Percentiles rank a stretch among this genome's conserved stretches.
Conservation (phyloP, 2,797 vertebrate genomes). For the Chaetophractus vellerosus region DNA sequence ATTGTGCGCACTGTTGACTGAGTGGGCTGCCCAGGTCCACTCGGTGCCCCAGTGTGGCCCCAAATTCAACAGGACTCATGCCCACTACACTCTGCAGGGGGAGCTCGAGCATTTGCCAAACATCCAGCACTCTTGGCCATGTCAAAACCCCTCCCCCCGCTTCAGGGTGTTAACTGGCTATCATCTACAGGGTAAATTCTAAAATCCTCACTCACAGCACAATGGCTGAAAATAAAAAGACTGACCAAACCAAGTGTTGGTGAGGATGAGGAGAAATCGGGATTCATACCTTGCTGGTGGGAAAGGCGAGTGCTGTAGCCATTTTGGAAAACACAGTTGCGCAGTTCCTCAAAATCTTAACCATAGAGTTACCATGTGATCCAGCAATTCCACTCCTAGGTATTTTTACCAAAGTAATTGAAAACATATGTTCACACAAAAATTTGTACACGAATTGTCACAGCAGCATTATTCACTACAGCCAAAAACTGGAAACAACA, state of each 20-base stretch:
- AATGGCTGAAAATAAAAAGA: constrained; percentile 8
- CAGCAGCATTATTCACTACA: neutral
- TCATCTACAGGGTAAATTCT: neutral
- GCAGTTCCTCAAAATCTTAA: constrained; percentile 19
- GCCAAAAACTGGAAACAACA: neutral
- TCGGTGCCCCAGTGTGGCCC: neutral
- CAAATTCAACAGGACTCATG: neutral
- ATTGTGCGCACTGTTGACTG: neutral
- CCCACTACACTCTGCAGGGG: neutral
- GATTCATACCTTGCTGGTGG: neutral
- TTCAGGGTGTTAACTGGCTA: neutral
- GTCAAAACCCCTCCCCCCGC: neutral
- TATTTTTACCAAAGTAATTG: neutral
- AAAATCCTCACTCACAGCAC: neutral
- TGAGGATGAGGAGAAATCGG: neutral
- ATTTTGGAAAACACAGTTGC: constrained; percentile 1
- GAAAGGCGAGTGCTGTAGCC: neutral
- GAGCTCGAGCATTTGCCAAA: neutral
- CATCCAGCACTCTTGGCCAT: neutral
- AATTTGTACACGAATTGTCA: neutral
- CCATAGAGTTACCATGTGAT: neutral
- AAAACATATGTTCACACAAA: neutral
- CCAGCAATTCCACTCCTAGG: constrained; percentile 1
- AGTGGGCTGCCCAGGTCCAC: constrained; percentile 25
- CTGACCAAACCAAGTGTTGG: neutral